A percentile compares a stretch with the other conserved stretches of the same genome.
Evolutionary conservation across 2,888 invertebrate genomes (phyloP).

Genomic region (Deilephila porcellus): DNA sequence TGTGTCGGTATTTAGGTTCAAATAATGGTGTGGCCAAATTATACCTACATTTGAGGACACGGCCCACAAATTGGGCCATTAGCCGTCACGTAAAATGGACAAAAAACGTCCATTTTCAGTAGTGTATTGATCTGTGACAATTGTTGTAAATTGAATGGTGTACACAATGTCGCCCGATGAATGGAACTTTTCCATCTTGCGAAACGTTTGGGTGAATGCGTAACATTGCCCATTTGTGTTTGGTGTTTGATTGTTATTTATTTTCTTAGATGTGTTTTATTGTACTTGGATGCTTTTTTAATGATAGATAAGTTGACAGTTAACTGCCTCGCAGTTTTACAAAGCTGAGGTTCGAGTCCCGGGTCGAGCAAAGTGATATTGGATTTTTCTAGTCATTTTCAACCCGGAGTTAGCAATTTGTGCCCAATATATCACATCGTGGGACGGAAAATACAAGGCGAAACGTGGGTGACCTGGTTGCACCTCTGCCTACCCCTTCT

Average conservation of each 20-base stretch:
- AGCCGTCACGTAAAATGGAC: conserved; percentile 33
- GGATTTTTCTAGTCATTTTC: too few relatives aligned
- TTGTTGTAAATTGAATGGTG: conserved; percentile 44
- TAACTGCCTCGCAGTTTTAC: too few relatives aligned
- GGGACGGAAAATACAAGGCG: too few relatives aligned
- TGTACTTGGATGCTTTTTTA: too few relatives aligned
- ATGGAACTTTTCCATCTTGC: conserved; percentile 16
- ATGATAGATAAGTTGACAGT: too few relatives aligned
- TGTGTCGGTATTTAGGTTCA: conserved; percentile 29
- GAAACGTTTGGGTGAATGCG: conserved; percentile 7
- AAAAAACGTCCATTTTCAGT: conserved; percentile 30
- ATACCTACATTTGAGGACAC: conserved; percentile 26
- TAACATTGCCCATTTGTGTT: background rate
- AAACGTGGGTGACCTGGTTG: too few relatives aligned
- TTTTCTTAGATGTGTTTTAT: background rate
- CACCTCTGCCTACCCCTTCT: too few relatives aligned
- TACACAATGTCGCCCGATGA: conserved; percentile 37
- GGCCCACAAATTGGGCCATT: conserved; percentile 33
- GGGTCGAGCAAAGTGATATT: too few relatives aligned
- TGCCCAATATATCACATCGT: too few relatives aligned
- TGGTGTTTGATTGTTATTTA: conserved; percentile 14
- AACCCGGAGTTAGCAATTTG: too few relatives aligned
- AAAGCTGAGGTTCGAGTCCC: too few relatives aligned
- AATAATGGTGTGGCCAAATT: conserved; percentile 33
- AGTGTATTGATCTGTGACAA: conserved; percentile 39